These are phyloP conservation scores for Psammodynastes pulverulentus DNA, from an alignment of 2,113 vertebrate genomes.

Conservation along the genomic window DNA sequence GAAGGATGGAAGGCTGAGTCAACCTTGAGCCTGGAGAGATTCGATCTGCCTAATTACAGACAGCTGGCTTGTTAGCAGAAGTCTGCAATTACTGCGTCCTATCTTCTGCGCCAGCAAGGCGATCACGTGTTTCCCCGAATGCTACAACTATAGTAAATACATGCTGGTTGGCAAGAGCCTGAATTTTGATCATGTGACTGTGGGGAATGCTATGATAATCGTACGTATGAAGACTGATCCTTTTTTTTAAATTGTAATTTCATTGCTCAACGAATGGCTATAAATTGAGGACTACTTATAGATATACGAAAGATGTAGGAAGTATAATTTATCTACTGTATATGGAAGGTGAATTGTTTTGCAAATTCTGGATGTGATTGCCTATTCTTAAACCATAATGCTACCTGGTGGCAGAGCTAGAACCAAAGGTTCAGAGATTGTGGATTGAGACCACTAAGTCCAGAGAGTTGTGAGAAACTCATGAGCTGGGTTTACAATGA, in stretches of 20 bases:
- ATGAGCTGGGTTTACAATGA: not conserved
- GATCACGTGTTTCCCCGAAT: not conserved
- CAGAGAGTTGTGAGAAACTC: not conserved
- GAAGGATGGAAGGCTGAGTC: too few species aligned
- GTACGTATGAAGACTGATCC: not conserved
- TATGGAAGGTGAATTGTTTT: not conserved
- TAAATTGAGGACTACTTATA: not conserved
- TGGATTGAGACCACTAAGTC: not conserved
- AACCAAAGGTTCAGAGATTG: not conserved
- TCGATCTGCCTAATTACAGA: too few species aligned
- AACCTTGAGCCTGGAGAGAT: too few species aligned
- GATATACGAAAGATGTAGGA: not conserved
- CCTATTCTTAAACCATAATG: not conserved
- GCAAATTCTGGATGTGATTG: not conserved
- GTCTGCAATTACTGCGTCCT: too few species aligned
- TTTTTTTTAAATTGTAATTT: not conserved
- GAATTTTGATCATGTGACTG: not conserved
- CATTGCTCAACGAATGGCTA: not conserved
- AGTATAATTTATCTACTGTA: not conserved
- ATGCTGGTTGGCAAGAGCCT: not conserved
- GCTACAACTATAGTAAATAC: not conserved
- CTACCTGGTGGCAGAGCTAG: not conserved
- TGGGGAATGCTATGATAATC: not conserved
- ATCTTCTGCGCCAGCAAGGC: too few species aligned
- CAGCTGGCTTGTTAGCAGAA: too few species aligned